Evolutionary conservation across 2,888 invertebrate genomes (phyloP).

Genomic region (Microchrysa polita): DNA sequence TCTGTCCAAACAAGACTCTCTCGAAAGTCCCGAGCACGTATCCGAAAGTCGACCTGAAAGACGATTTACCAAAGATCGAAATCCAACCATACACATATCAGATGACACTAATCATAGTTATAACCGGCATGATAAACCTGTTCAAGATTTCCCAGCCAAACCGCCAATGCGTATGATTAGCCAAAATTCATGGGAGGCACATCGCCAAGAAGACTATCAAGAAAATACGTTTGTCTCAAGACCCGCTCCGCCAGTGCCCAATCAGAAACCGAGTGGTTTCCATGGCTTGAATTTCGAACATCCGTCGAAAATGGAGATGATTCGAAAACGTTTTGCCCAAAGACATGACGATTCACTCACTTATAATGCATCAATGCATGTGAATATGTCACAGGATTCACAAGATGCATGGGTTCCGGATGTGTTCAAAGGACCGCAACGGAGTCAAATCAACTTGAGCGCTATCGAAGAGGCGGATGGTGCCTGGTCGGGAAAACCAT

Average conservation of each 20-base stretch:
- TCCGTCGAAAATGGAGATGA: constrained; percentile 1
- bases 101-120: background rate
- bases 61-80: background rate
- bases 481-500: constrained; percentile 52
- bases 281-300: background rate
- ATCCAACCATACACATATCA: background rate
- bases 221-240: constrained; percentile 53
- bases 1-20: constrained; percentile 12
- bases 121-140: background rate
- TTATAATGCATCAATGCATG: constrained; percentile 14
- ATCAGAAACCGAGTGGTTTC: background rate
- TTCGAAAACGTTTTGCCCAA: constrained; percentile 16
- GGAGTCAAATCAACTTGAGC: constrained; percentile 50
- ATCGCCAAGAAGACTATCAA: background rate
- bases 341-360: background rate
- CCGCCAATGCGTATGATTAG: background rate
- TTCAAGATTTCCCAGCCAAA: background rate
- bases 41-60: background rate
- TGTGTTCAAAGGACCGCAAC: constrained; percentile 45
- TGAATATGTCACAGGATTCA: constrained; percentile 53
- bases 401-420: constrained; percentile 57
- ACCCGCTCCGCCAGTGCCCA: constrained; percentile 53
- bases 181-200: background rate
- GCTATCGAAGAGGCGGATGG: constrained; percentile 53
- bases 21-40: constrained; percentile 19